Evolutionary conservation across 64 coral and sea anemone species (phyloP).

Genomic region (Pocillopora verrucosa): DNA sequence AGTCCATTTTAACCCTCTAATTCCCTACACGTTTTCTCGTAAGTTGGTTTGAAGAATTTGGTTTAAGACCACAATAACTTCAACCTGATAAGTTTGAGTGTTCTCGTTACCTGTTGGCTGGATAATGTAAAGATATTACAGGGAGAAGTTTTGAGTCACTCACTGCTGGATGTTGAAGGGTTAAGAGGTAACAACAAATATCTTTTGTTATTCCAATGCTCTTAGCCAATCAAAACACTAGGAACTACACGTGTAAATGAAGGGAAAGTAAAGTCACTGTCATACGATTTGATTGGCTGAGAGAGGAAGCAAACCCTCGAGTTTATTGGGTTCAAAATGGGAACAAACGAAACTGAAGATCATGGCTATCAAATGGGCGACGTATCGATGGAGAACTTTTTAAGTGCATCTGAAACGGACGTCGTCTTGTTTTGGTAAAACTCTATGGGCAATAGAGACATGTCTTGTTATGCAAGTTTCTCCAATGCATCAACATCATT

Average conservation of each 20-base stretch:
- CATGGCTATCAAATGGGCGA: neutral
- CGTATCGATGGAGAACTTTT: neutral
- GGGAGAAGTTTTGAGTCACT: no score
- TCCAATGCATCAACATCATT: slow-evolving; percentile 89
- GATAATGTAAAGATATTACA: no score
- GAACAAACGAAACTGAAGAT: neutral
- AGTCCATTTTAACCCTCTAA: no score
- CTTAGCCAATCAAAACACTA: neutral
- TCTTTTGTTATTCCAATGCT: no score
- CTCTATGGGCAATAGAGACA: neutral
- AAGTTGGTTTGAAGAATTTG: no score
- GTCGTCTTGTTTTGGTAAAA: neutral
- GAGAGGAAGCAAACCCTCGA: neutral
- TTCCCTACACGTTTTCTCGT: no score
- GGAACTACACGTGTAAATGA: neutral
- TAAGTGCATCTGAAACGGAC: neutral
- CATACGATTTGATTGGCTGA: neutral
- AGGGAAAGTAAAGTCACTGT: no score
- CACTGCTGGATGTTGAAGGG: no score
- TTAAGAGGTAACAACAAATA: no score
- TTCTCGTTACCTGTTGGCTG: no score
- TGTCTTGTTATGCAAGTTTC: slow-evolving; percentile 30
- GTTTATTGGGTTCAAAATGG: neutral
- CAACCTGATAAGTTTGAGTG: no score
- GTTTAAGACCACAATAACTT: no score